Percentiles rank a stretch among this genome's conserved stretches.
Evolutionary conservation across 2,113 vertebrate genomes (phyloP).

Genomic region (Phaethon lepturus): DNA sequence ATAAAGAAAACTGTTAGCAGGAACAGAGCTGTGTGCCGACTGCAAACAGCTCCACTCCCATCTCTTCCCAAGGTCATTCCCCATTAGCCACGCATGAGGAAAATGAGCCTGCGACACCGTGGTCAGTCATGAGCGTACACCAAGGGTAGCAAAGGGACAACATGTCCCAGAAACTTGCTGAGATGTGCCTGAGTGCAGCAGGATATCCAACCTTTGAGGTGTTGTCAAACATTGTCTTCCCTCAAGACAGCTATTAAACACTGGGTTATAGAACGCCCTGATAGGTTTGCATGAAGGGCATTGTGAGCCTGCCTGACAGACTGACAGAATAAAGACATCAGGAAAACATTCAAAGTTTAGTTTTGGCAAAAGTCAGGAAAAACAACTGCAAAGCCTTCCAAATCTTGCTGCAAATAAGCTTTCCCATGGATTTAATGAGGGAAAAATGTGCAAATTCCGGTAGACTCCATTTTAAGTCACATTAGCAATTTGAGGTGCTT

Average conservation of each 20-base stretch:
- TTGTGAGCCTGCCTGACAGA: neutral
- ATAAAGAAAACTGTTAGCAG: neutral
- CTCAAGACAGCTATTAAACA: neutral
- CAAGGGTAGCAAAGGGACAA: neutral
- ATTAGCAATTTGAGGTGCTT: conserved; percentile 23
- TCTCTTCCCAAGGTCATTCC: neutral
- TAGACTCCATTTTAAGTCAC: conserved; percentile 28
- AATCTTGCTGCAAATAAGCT: conserved; percentile 25
- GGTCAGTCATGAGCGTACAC: rapidly evolving
- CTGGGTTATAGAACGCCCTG: neutral
- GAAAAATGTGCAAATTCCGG: neutral
- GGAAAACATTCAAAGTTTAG: neutral
- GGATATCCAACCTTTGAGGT: neutral
- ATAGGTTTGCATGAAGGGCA: neutral
- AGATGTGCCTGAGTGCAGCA: neutral
- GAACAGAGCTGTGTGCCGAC: neutral
- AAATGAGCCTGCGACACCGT: rapidly evolving
- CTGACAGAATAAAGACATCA: neutral
- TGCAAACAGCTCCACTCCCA: neutral
- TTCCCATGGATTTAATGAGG: neutral
- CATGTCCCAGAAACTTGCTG: neutral
- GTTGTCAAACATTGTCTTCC: neutral
- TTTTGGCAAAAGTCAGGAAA: neutral
- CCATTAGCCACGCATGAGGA: neutral
- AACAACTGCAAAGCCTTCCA: neutral